These are phyloP conservation scores for Bilobella aurantiaca DNA, from an alignment of 1,140 invertebrate genomes.

Conservation along the genomic window DNA sequence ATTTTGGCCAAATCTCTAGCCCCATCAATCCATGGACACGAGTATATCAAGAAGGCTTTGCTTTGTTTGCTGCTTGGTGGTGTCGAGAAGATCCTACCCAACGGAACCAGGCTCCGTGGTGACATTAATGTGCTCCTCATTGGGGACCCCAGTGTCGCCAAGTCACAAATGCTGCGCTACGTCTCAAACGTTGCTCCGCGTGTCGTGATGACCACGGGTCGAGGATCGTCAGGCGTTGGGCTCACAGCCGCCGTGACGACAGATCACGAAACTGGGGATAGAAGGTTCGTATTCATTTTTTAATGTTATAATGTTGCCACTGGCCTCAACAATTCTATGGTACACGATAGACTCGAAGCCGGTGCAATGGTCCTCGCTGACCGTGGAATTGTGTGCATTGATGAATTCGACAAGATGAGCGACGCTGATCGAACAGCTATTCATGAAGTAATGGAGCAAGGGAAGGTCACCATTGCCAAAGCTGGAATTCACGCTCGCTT, in stretches of 20 bases:
- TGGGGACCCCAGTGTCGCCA: slow-evolving; percentile 97
- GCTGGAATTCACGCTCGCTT: slow-evolving; percentile 96
- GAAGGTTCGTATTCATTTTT: slow-evolving; percentile 42
- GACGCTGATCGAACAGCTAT: slow-evolving; percentile 98
- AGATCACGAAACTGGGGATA: slow-evolving; percentile 84
- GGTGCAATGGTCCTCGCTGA: slow-evolving; percentile 99
- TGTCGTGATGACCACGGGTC: slow-evolving; percentile 91
- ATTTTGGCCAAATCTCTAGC: slow-evolving; percentile 83
- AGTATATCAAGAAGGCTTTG: slow-evolving; percentile 93
- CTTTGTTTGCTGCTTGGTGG: slow-evolving; percentile 90
- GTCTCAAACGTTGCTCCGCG: slow-evolving; percentile 86
- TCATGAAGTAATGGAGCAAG: slow-evolving; percentile 96
- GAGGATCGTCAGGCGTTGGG: slow-evolving; percentile 92
- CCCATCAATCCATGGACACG: slow-evolving; percentile 95
- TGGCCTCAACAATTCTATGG: too few species aligned
- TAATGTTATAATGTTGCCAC: too few species aligned
- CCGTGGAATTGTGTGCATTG: slow-evolving; percentile 95
- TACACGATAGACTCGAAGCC: slow-evolving; percentile 85
- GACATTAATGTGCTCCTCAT: slow-evolving; percentile 96
- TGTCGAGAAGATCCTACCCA: slow-evolving; percentile 86
- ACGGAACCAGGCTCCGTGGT: slow-evolving; percentile 91
- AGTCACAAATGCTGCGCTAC: slow-evolving; percentile 92
- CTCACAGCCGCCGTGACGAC: slow-evolving; percentile 95
- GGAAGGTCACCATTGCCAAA: slow-evolving; percentile 91
- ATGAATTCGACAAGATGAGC: slow-evolving; percentile 99